Evolutionary conservation across 2,113 vertebrate genomes (phyloP), one percentile per base, ranked within the genome.

Genomic region (Eclectus roratus): DNA sequence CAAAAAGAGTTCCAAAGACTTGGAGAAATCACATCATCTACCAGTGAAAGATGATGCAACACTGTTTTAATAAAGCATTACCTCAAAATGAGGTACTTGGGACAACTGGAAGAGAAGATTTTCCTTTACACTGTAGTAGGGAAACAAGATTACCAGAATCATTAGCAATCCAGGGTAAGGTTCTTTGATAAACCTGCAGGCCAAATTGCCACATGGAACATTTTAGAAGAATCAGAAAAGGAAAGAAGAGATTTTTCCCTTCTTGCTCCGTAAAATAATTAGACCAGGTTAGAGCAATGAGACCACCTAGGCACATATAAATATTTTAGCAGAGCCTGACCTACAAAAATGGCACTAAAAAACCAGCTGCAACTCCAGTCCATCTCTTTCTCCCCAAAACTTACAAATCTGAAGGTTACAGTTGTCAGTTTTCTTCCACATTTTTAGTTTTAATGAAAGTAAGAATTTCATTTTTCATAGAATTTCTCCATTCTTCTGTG

Each of bases 341-440:
- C 80, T 27, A 83, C 81, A 80, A 64, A 84, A 83, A 92, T 5
- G 15, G 63, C 65, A 96, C 27, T 37, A 95, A 95, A 78, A 89
- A 95, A 88, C 35, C 0, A 55, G 31, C 77, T 94, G 56, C 39
- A 83, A 92, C 13, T 47, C 44, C 35, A 74, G 14, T n/a, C 31
- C 6, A 9, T n/a, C 37, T 43, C 25, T 69, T 37, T 73, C 7
- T 17, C 33, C 24, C 1, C 13, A 33, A 47, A 83, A 64, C 8
- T 53, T 72, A 37, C 55, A 61, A 24, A 85, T 39, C 17, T 35
- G 23, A 80, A 60, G 24, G 24, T 39, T 65, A 23, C 8, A 3
- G 63, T 5, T 70, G 24, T 12, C 23, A 84, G 19, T 12, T 50
- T 82, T 76, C 46, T 82, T 70, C n/a, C n/a, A 88, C 7, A 39